Conservation (phyloP, 2,797 vertebrate genomes). For the Heliangelus exortis region DNA sequence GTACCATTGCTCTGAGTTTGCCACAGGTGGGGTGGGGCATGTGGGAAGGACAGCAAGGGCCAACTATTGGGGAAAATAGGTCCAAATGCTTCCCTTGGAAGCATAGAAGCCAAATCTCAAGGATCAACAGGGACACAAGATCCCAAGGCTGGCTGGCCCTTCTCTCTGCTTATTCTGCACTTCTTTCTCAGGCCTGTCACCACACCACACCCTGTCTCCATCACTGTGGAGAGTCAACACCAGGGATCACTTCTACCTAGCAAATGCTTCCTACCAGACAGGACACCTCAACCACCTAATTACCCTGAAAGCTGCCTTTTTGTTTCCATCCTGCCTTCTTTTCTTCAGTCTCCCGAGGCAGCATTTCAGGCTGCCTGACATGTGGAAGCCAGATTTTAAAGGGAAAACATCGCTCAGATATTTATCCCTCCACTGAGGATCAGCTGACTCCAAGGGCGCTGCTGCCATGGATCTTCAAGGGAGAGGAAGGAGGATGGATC, state of each 20-base stretch:
- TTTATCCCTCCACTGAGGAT: background rate
- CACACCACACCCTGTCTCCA: background rate
- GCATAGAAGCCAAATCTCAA: background rate
- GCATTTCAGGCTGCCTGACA: conserved; percentile 3
- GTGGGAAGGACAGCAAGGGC: background rate
- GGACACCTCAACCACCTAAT: background rate
- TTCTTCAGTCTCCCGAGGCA: background rate
- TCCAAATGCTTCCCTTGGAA: background rate
- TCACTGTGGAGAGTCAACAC: background rate
- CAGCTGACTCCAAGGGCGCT: background rate
- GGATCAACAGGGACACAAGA: background rate
- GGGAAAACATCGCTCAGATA: conserved; percentile 18
- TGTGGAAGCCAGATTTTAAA: conserved; percentile 16
- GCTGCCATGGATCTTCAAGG: background rate
- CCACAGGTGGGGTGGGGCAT: background rate
- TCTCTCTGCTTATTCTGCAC: background rate
- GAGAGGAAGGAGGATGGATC: background rate
- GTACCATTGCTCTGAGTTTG: background rate
- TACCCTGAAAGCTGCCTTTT: conserved; percentile 35
- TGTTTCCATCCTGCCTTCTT: background rate
- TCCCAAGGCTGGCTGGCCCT: background rate
- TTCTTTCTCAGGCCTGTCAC: background rate
- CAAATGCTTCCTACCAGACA: background rate
- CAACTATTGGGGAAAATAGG: background rate
- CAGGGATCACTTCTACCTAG: background rate